Conservation (phyloP, 1,140 invertebrate species). For the Diabrotica virgifera region DNA sequence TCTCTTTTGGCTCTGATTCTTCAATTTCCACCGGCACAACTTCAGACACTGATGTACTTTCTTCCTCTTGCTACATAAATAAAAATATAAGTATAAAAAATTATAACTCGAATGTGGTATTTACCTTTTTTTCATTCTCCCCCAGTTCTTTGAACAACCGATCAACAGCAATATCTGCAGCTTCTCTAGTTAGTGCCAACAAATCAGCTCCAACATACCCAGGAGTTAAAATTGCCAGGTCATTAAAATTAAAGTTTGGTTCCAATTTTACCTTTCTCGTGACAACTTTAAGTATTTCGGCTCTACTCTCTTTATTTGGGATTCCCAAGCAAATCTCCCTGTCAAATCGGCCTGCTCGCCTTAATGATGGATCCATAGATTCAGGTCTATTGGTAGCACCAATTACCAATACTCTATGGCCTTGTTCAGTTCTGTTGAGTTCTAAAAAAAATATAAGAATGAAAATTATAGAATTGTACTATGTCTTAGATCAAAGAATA, state of each 20-base stretch:
- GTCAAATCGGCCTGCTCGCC: slow-evolving; percentile 89
- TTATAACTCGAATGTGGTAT: neutral
- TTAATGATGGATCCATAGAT: slow-evolving; percentile 86
- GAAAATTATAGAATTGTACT: neutral
- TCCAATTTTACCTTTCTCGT: slow-evolving; percentile 64
- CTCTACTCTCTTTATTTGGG: slow-evolving; percentile 78
- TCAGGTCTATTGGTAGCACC: slow-evolving; percentile 95
- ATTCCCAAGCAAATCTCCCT: slow-evolving; percentile 92
- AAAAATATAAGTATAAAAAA: neutral
- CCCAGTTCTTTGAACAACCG: slow-evolving; percentile 42
- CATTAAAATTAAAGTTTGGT: slow-evolving; percentile 65
- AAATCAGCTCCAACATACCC: slow-evolving; percentile 98
- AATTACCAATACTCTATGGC: slow-evolving; percentile 75
- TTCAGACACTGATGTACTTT: neutral
- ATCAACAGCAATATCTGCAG: slow-evolving; percentile 82
- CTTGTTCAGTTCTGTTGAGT: slow-evolving; percentile 59
- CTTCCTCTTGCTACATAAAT: neutral
- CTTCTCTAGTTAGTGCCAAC: slow-evolving; percentile 79
- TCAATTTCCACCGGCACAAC: too few species aligned
- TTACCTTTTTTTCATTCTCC: slow-evolving; percentile 31
- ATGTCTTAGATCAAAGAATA: too few species aligned
- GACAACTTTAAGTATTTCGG: slow-evolving; percentile 71
- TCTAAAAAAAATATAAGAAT: slow-evolving; percentile 44
- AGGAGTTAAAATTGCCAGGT: slow-evolving; percentile 81
- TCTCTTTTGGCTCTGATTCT: too few species aligned